phyloP scores from a whole-genome alignment of 2,113 vertebrate species.

The Leptocoma aspasia region DNA sequence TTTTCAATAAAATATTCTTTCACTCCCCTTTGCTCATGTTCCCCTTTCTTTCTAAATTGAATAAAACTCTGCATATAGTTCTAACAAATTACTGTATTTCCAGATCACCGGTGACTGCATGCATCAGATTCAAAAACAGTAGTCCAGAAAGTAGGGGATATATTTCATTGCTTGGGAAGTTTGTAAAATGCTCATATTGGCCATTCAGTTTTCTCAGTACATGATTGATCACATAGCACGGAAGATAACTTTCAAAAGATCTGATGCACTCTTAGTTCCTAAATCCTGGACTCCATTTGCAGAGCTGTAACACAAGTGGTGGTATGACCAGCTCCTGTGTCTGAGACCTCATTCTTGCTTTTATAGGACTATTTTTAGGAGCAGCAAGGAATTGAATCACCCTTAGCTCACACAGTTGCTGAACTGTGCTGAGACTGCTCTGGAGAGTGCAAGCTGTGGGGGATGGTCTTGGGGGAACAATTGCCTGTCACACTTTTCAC shows the following conservation, averaged over 20 bases:
- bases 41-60: not conserved
- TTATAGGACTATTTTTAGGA: not conserved
- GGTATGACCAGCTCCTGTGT: not conserved
- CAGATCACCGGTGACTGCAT: not conserved
- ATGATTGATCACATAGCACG: not conserved
- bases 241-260: not conserved
- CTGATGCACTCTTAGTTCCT: not conserved
- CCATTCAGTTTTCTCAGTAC: not conserved
- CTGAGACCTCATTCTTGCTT: not conserved
- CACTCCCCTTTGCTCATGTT: not conserved
- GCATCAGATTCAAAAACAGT: not conserved
- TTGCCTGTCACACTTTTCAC: not conserved
- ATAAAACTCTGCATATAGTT: not conserved
- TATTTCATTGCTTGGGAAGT: not conserved
- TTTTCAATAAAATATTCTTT: constrained; percentile 28
- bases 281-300: not conserved
- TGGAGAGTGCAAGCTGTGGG: not conserved
- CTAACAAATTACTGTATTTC: not conserved
- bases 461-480: not conserved
- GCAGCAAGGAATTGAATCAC: not conserved
- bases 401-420: not conserved
- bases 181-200: not conserved
- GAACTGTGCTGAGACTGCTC: not conserved
- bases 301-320: not conserved
- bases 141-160: not conserved